phyloP scores from a whole-genome alignment of 2,888 invertebrate species.

The Dynastes tityus region DNA sequence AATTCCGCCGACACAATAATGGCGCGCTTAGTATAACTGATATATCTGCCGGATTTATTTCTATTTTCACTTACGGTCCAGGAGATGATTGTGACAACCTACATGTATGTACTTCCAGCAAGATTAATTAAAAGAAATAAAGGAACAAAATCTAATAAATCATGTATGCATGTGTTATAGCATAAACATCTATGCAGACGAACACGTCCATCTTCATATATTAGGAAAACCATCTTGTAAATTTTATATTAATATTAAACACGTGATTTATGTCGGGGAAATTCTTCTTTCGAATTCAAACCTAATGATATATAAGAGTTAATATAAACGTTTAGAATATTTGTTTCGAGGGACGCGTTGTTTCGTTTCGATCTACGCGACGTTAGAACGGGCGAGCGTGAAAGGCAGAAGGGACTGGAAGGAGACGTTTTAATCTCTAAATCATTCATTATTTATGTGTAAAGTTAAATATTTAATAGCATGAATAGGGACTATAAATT shows the following conservation, averaged over 20 bases:
- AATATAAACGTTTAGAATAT: conserved; percentile 27
- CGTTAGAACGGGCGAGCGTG: not conserved
- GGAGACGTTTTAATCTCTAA: conserved; percentile 50
- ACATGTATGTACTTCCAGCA: not conserved
- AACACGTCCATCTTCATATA: conserved; percentile 23
- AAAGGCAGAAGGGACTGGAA: not conserved
- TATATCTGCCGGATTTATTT: too few relatives aligned
- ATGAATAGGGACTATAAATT: conserved; percentile 52
- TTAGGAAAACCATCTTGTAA: conserved; percentile 10
- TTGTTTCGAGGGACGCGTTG: conserved; percentile 10
- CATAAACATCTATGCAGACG: not conserved
- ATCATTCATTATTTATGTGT: conserved; percentile 53
- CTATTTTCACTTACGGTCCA: too few relatives aligned
- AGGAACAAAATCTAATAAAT: not conserved
- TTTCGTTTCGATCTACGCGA: not conserved
- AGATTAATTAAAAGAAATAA: not conserved
- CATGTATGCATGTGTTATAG: not conserved
- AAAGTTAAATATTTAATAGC: conserved; percentile 52
- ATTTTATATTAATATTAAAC: conserved; percentile 16
- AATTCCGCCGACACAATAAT: too few relatives aligned
- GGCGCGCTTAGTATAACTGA: too few relatives aligned
- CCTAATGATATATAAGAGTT: conserved; percentile 8
- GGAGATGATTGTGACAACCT: not conserved
- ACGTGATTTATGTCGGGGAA: conserved; percentile 17
- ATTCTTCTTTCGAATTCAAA: conserved; percentile 17